Evolutionary conservation across 2,797 vertebrate genomes (phyloP), one percentile per base, ranked within the genome.

Genomic region (Ataeniobius toweri): DNA sequence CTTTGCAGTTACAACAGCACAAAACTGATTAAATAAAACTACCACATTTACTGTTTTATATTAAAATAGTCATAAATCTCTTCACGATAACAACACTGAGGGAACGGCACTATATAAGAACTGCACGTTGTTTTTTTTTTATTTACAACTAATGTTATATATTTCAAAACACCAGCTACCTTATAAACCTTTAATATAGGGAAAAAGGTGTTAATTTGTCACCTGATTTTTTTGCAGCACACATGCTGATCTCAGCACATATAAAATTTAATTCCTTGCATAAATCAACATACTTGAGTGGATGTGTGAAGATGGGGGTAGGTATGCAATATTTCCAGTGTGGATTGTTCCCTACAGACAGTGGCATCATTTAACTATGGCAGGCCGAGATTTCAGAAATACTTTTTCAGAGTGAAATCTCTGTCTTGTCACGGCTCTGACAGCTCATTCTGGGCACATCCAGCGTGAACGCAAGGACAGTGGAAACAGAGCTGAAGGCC

Each of bases 401-500:
- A 80, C 80, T 83, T 90, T 90, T 86, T 83, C 44, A 61, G 75
- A 87, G 80, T 80, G 84, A 91, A 92, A 92, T 89, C 86, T 88
- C 83, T 71, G 79, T 80, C 85, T 87, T 77, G 85, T 89, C 86
- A 86, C 24, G 12, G 28, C 72, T 73, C 85, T 89, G 90, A 94
- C 91, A 90, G 86, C 87, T 90, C 92, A 90, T 94, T 93, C 89
- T 68, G 77, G 3, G 41, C 89, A 84, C 91, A 92, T 85, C 46
- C 63, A 73, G 70, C 31, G 73, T 76, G 81, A 85, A 82, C 77
- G 76, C 80, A 81, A 81, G 73, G 83, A 74, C 80, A 89, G 73
- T 59, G 14, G 88, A 76, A 84, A 83, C 46, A 7, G 77, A 79
- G 80, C 85, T 80, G 87, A 84, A 87, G 92, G 90, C 89, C 89